These are phyloP conservation scores for rabbit (Oryctolagus cuniculus) DNA, from an alignment of 2,113 vertebrate genomes.

Conservation along the genomic window mOryCun1.1 NC_091438.1:106466001-106466500, in stretches of 20 bases:
- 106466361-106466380: not conserved
- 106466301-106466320: not conserved
- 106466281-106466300: not conserved
- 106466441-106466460: not conserved
- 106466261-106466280: not conserved
- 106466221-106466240: not conserved
- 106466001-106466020: not conserved
- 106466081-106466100: not conserved
- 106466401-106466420: not conserved
- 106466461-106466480: not conserved
- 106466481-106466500: conserved; percentile 5
- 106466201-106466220: conserved; percentile 43
- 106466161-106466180: not conserved
- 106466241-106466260: not conserved
- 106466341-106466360: conserved; percentile 29
- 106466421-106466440: not conserved
- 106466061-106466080: not conserved
- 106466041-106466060: not conserved
- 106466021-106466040: not conserved
- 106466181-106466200: not conserved
- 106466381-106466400: conserved; percentile 34
- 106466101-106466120: not conserved
- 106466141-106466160: not conserved
- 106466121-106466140: not conserved
- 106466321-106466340: not conserved